Evolutionary conservation across 2,888 invertebrate species (phyloP).

Genomic region (Ceramica pisi): DNA sequence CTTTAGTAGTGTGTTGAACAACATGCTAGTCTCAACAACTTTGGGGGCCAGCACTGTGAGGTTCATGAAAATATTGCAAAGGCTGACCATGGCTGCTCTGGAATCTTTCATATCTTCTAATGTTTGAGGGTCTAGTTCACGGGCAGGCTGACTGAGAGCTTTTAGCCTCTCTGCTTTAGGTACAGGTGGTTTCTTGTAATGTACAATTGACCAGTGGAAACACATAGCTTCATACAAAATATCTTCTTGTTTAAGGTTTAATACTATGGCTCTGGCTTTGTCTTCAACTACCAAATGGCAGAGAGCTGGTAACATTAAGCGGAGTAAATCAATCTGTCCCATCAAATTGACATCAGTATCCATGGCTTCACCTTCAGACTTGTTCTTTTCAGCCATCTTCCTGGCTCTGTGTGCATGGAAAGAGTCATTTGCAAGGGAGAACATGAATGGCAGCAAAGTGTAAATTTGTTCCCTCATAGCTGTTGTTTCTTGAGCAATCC

Average conservation of each 20-base stretch:
- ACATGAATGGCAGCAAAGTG: conserved; percentile 95
- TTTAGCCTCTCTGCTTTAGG: conserved; percentile 95
- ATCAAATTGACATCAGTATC: conserved; percentile 85
- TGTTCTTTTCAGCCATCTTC: conserved; percentile 92
- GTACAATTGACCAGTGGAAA: conserved; percentile 96
- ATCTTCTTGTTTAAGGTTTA: conserved; percentile 95
- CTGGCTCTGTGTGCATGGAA: conserved; percentile 94
- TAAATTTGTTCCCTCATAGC: conserved; percentile 96
- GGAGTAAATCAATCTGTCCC: conserved; percentile 93
- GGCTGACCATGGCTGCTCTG: conserved; percentile 95
- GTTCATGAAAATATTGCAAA: conserved; percentile 98
- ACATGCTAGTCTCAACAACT: conserved; percentile 94
- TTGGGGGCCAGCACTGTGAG: conserved; percentile 96
- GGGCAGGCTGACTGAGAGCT: conserved; percentile 94
- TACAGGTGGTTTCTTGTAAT: conserved; percentile 95
- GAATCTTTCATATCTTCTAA: conserved; percentile 96
- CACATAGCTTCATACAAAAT: conserved; percentile 94
- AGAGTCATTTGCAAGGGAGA: conserved; percentile 95
- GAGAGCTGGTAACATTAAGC: conserved; percentile 96
- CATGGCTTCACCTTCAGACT: conserved; percentile 90
- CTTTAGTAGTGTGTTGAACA: conserved; percentile 95
- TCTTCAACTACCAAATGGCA: conserved; percentile 98
- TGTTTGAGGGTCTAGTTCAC: conserved; percentile 93
- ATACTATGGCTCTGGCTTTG: conserved; percentile 94
- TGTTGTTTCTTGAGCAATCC: conserved; percentile 97